Base-by-base conservation (phyloP, 2,797 vertebrate species). In the Sarcoramphus papa region DNA sequence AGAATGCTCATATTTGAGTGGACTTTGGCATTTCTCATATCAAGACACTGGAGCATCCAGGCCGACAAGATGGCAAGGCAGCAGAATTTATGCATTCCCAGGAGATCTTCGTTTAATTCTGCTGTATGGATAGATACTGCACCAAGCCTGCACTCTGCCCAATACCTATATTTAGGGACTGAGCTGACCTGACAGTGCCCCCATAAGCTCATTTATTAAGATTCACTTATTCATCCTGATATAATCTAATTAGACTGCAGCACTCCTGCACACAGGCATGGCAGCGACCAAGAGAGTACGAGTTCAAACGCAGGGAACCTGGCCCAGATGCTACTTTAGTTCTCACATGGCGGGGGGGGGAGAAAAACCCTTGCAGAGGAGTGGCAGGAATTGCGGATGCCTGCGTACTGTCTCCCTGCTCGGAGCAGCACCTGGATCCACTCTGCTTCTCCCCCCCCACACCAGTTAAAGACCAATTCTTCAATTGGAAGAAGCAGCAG, bases 231-330 rank as follows among this genome's bases (percentile, higher is more conserved):
- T 96, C 90, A 92, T 95, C 92, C 90, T 92, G 78, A 90, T 70
- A 78, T 88, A 94, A 95, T 97, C 96, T 96, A 95, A 97, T 97
- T 96, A 97, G 80, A 76, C 60, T 20, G 54, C 74, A 91, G 86
- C 77, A 57, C 51, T 84, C 69, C 77, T 12, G 41, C 31, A 56
- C 76, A n/a, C 24, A 10, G 54, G 70, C 81, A 76, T 2, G 14
- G 75, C 41, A 12, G 67, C 1, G 4, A 90, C 69, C 59, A 22
- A 31, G 47, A 43, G 37, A 59, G 88, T 63, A 60, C 0, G 1
- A 67, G 53, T 51, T 85, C 86, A 77, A 64, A 67, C 2, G 0
- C 72, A 81, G 30, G 50, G 57, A 90, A 83, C 4, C 41, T 28
- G 74, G 54, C 47, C 43, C 64, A 51, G 64, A 19, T 33, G 67